Percentiles rank a stretch among this genome's conserved stretches.
These are phyloP conservation scores for Sebastes aleutianus DNA, from an alignment of 2,797 vertebrate genomes.

Conservation along the genomic window DNA sequence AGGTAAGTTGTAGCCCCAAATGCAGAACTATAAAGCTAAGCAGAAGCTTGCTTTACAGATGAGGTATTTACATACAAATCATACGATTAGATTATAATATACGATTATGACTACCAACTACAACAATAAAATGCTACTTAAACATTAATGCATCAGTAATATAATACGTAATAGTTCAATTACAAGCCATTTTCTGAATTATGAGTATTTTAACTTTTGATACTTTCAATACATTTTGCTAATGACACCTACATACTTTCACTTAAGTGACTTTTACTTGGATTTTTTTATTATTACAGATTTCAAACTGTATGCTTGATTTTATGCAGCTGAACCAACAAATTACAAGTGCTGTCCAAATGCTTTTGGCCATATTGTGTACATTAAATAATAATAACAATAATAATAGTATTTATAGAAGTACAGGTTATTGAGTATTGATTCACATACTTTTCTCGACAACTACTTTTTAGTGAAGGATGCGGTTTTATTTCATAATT, in stretches of 20 bases:
- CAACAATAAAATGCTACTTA: neutral
- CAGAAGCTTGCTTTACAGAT: neutral
- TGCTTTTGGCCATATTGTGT: neutral
- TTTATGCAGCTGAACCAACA: neutral
- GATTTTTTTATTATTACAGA: neutral
- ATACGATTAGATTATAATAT: neutral
- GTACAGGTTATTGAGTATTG: neutral
- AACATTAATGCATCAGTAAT: neutral
- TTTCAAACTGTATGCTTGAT: neutral
- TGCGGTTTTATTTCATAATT: constrained; percentile 41
- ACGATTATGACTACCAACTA: neutral
- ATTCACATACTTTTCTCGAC: neutral
- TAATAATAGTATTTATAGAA: neutral
- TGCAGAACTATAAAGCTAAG: neutral
- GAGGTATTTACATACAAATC: neutral
- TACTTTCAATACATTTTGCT: neutral
- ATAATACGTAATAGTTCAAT: neutral
- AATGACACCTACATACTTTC: neutral
- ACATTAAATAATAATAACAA: neutral
- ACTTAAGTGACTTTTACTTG: neutral
- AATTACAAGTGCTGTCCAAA: neutral
- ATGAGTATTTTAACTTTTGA: neutral
- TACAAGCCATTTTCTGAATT: neutral
- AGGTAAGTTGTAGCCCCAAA: neutral
- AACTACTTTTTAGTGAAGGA: neutral